Evolutionary conservation across 2,797 vertebrate genomes (phyloP).

Genomic region (Cuniculus paca): DNA sequence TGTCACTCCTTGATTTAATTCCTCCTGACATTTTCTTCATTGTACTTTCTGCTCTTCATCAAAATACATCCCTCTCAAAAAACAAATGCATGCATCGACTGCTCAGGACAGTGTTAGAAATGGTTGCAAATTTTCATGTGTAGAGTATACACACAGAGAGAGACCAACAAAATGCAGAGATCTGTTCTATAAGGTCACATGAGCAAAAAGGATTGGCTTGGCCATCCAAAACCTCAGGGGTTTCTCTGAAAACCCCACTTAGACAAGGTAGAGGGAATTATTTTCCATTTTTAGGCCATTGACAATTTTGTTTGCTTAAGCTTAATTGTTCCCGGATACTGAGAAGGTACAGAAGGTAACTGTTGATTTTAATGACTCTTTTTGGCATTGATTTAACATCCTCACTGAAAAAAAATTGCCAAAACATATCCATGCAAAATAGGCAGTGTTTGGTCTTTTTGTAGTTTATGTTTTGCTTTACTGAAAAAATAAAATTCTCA

Average conservation of each 20-base stretch:
- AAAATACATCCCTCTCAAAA: constrained; percentile 78
- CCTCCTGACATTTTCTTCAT: constrained; percentile 86
- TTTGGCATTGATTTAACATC: constrained; percentile 67
- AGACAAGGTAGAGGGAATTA: constrained; percentile 38
- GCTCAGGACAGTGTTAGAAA: constrained; percentile 66
- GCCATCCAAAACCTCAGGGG: background rate
- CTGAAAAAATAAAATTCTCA: constrained; percentile 10
- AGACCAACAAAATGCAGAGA: background rate
- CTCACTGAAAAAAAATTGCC: constrained; percentile 19
- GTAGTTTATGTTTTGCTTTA: background rate
- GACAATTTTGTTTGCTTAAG: constrained; percentile 73
- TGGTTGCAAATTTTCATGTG: constrained; percentile 22
- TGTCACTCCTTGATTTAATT: constrained; percentile 87
- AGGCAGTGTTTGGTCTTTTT: background rate
- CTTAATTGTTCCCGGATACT: constrained; percentile 80
- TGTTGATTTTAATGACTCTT: constrained; percentile 76
- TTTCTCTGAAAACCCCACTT: constrained; percentile 12
- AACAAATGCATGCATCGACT: constrained; percentile 72
- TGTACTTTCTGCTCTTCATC: constrained; percentile 83
- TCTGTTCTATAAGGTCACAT: background rate
- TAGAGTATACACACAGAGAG: background rate
- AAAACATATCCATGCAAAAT: constrained; percentile 36
- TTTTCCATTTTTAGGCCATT: constrained; percentile 62
- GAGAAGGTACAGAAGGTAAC: constrained; percentile 68
- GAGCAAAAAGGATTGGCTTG: background rate